Percentiles rank a stretch among this genome's conserved stretches.
Evolutionary conservation across 2,113 vertebrate species (phyloP).

Genomic region (western clawed frog (Xenopus tropicalis)): UCB_Xtro_10.0 CM004445.2:143840001-143840500

Average conservation of each 20-base stretch:
- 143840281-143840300: no score
- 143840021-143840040: slow-evolving; percentile 74
- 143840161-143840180: slow-evolving; percentile 24
- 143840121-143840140: slow-evolving; percentile 13
- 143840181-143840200: slow-evolving; percentile 21
- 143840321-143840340: no score
- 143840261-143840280: neutral
- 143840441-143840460: no score
- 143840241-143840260: neutral
- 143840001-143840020: neutral
- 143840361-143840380: no score
- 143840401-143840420: no score
- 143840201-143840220: neutral
- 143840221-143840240: no score
- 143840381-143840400: no score
- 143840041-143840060: slow-evolving; percentile 65
- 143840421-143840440: no score
- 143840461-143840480: no score
- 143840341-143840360: no score
- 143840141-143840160: neutral
- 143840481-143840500: no score
- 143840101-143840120: slow-evolving; percentile 67
- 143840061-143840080: slow-evolving; percentile 64
- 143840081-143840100: slow-evolving; percentile 59
- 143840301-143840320: no score